Conservation (phyloP, 2,888 invertebrate species). For the Xiphydria camelus region DNA sequence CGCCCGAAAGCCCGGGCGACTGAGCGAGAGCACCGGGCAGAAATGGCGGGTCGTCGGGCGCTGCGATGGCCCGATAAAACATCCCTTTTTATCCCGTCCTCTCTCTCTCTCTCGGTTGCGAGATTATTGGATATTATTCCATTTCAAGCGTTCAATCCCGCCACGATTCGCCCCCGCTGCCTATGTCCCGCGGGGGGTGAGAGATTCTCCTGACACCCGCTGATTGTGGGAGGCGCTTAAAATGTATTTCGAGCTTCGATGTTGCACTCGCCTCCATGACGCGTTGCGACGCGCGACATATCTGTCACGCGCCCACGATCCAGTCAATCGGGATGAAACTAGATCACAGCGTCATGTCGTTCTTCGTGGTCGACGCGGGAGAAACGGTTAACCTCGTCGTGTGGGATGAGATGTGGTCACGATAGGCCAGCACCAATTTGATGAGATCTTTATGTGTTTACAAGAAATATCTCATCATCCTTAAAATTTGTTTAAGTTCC, state of each 20-base stretch:
- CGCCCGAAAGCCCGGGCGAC: constrained; percentile 32
- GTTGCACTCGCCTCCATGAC: too few species aligned
- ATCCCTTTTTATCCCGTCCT: constrained; percentile 50
- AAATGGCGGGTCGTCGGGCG: constrained; percentile 39
- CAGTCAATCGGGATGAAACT: too few species aligned
- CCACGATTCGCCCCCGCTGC: constrained; percentile 56
- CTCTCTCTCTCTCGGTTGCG: constrained; percentile 35
- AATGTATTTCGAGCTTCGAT: constrained; percentile 11
- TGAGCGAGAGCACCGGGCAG: constrained; percentile 31
- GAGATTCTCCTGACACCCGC: constrained; percentile 34
- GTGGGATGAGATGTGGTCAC: too few species aligned
- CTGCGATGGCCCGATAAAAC: constrained; percentile 54
- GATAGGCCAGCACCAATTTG: too few species aligned
- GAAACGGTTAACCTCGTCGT: too few species aligned
- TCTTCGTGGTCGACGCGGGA: too few species aligned
- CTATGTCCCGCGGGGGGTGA: constrained; percentile 37
- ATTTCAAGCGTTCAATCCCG: constrained; percentile 58
- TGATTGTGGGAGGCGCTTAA: constrained; percentile 38
- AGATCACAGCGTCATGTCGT: too few species aligned
- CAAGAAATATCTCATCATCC: too few species aligned
- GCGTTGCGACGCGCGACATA: too few species aligned
- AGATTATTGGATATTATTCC: constrained; percentile 59
- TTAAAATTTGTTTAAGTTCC: too few species aligned
- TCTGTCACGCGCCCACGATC: too few species aligned
- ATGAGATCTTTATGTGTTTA: too few species aligned